Percentiles rank a stretch among this genome's conserved stretches.
Conservation (phyloP, 2,888 invertebrate genomes). For the Ferdinandea cuprea region DNA sequence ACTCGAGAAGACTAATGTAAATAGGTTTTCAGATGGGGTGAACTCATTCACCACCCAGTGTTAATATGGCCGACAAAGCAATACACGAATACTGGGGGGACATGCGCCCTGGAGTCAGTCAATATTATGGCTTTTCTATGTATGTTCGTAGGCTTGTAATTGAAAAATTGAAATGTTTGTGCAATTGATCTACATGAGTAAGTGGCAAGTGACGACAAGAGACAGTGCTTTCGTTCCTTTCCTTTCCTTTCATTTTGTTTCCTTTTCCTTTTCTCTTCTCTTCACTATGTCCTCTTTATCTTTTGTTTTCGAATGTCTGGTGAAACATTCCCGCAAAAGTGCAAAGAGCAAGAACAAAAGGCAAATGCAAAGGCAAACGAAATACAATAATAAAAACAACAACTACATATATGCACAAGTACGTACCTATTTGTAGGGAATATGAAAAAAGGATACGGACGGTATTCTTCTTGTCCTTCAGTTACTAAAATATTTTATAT, state of each 20-base stretch:
- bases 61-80: conserved; percentile 75
- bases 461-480: conserved; percentile 41
- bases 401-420: conserved; percentile 35
- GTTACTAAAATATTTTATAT: conserved; percentile 45
- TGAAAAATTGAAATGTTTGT: conserved; percentile 78
- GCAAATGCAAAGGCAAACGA: conserved; percentile 12
- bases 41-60: conserved; percentile 71
- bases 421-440: conserved; percentile 28
- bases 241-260: too few species aligned
- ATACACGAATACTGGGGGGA: conserved; percentile 66
- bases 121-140: conserved; percentile 76
- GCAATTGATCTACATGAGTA: conserved; percentile 77
- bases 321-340: conserved; percentile 43
- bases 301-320: conserved; percentile 59
- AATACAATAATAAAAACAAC: conserved; percentile 25
- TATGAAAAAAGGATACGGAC: conserved; percentile 29
- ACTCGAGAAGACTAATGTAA: conserved; percentile 73
- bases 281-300: too few species aligned
- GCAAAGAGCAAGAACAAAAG: conserved; percentile 36
- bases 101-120: conserved; percentile 77
- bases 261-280: too few species aligned
- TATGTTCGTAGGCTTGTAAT: conserved; percentile 76
- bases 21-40: conserved; percentile 73
- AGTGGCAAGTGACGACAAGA: conserved; percentile 70
- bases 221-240: conserved; percentile 50